Conservation (phyloP, 2,113 vertebrate genomes). For the Daboia siamensis region DNA sequence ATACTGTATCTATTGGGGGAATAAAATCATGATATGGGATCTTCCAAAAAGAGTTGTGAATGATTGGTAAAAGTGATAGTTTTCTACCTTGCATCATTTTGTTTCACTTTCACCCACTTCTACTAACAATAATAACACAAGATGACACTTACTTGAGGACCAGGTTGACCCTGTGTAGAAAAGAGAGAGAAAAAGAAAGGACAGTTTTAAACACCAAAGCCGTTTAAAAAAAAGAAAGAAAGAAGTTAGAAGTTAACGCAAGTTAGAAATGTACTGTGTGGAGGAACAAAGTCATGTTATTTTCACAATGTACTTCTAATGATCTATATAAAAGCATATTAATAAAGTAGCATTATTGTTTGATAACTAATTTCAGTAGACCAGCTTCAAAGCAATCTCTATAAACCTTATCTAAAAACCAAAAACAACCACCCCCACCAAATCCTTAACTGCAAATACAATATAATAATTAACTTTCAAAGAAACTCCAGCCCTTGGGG, state of each 20-base stretch:
- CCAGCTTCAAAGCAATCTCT: neutral
- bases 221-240: neutral
- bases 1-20: neutral
- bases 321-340: neutral
- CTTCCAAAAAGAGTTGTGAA: neutral
- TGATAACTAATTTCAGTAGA: neutral
- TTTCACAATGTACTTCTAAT: neutral
- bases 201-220: slow-evolving; percentile 41
- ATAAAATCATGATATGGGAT: neutral
- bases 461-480: neutral
- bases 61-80: too few species aligned
- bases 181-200: slow-evolving; percentile 47
- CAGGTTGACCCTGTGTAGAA: slow-evolving; percentile 74
- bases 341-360: neutral
- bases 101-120: neutral
- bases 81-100: neutral
- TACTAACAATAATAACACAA: neutral
- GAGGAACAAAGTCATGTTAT: neutral
- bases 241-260: neutral
- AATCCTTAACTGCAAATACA: neutral
- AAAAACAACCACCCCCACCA: neutral
- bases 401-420: neutral
- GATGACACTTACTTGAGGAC: slow-evolving; percentile 74
- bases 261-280: slow-evolving; percentile 25
- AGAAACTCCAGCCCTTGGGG: neutral